Evolutionary conservation across 2,113 vertebrate species (phyloP).

Genomic region (Phrynosoma blainvillii): DNA sequence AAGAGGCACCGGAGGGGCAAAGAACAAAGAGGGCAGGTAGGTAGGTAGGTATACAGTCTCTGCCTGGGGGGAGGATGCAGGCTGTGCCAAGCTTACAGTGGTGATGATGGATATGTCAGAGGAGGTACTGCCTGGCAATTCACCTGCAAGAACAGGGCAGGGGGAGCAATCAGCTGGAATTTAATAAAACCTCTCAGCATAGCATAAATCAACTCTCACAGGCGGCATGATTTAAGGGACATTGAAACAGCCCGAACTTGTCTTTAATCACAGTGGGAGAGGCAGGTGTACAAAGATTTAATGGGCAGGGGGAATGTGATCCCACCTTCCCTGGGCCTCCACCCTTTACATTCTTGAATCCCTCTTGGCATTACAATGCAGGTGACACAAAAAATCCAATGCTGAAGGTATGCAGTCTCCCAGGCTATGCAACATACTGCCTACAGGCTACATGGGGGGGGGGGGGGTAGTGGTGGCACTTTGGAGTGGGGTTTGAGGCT

Average conservation of each 20-base stretch:
- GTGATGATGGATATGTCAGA: neutral
- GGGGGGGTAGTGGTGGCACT: neutral
- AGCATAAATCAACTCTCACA: neutral
- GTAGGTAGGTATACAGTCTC: neutral
- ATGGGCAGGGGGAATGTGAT: slow-evolving; percentile 14
- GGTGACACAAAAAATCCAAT: neutral
- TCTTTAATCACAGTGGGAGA: slow-evolving; percentile 4
- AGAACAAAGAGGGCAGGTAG: neutral
- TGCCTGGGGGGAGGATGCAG: neutral
- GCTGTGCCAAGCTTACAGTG: neutral
- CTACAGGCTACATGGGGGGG: neutral
- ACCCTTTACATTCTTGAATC: neutral
- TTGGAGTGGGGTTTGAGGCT: neutral
- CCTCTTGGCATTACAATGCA: neutral
- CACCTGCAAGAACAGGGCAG: neutral
- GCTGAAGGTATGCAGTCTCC: neutral
- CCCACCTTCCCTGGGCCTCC: neutral
- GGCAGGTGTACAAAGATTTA: neutral
- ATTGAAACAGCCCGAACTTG: neutral
- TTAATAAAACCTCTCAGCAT: slow-evolving; percentile 1
- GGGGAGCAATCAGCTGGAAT: neutral
- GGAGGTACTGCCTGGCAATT: neutral
- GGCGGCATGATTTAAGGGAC: neutral
- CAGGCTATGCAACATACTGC: neutral
- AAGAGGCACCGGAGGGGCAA: neutral